Conservation (phyloP, 2,113 vertebrate genomes). For the Menidia beryllina region DNA sequence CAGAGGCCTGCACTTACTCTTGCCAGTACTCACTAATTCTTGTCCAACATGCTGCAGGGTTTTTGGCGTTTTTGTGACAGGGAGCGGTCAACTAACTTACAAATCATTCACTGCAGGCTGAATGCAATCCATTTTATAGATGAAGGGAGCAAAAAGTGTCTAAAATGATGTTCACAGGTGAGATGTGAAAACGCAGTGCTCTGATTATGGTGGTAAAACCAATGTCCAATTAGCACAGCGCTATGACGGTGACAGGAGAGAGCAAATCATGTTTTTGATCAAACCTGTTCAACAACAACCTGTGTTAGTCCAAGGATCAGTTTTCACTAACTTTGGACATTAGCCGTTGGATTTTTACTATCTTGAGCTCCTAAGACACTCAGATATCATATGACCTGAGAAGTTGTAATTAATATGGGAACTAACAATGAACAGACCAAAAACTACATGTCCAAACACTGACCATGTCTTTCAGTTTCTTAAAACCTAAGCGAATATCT, state of each 20-base stretch:
- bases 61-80: neutral
- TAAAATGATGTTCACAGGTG: neutral
- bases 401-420: no score
- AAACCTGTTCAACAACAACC: slow-evolving; percentile 3
- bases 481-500: no score
- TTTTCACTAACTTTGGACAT: neutral
- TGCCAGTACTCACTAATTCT: slow-evolving; percentile 16
- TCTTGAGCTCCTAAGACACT: no score
- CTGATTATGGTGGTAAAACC: neutral
- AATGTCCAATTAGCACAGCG: no score
- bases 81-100: slow-evolving; percentile 1
- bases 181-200: neutral
- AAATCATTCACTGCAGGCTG: neutral
- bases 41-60: neutral
- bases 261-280: neutral
- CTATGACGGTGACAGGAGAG: no score
- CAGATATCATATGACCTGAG: no score
- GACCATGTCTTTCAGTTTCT: no score
- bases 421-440: no score
- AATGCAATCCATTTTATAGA: neutral
- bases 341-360: neutral
- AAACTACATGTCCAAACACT: no score
- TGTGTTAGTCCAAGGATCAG: neutral
- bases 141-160: neutral
- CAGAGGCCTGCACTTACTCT: slow-evolving; percentile 26